Conservation (phyloP, 2,797 vertebrate species). For the Tokudaia tokunoshimensis region DNA sequence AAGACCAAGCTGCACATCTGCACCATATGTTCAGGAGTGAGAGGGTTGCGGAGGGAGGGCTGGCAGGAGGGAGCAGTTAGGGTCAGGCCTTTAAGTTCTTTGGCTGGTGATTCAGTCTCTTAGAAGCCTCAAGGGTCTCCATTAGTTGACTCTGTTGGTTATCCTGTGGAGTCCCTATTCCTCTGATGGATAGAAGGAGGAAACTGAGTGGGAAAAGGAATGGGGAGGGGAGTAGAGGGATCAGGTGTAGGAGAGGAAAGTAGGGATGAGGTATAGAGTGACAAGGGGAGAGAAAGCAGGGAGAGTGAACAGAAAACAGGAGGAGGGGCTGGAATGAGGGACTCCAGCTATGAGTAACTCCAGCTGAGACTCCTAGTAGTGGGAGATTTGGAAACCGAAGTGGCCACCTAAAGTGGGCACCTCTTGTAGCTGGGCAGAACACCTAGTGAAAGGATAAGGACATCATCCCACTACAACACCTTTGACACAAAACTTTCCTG, state of each 20-base stretch:
- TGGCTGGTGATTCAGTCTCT: neutral
- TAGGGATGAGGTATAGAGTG: neutral
- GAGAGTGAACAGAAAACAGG: neutral
- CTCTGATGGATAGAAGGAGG: neutral
- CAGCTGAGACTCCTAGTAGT: neutral
- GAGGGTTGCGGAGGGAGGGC: neutral
- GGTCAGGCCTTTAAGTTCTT: neutral
- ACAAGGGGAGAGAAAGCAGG: neutral
- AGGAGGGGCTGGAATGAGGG: neutral
- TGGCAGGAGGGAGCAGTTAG: neutral
- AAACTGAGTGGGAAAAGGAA: neutral
- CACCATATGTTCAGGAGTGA: neutral
- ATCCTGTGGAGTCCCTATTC: neutral
- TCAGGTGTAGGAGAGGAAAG: neutral
- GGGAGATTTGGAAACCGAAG: neutral
- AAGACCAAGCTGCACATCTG: neutral
- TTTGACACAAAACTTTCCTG: neutral
- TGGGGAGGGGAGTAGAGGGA: neutral
- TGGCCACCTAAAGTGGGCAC: neutral
- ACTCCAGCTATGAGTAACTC: neutral
- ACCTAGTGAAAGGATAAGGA: neutral
- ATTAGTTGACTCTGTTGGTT: neutral
- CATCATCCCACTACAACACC: neutral
- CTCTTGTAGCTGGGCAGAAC: neutral
- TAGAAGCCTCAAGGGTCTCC: neutral